phyloP scores from a whole-genome alignment of 2,113 vertebrate species.

The Chroicocephalus ridibundus region DNA sequence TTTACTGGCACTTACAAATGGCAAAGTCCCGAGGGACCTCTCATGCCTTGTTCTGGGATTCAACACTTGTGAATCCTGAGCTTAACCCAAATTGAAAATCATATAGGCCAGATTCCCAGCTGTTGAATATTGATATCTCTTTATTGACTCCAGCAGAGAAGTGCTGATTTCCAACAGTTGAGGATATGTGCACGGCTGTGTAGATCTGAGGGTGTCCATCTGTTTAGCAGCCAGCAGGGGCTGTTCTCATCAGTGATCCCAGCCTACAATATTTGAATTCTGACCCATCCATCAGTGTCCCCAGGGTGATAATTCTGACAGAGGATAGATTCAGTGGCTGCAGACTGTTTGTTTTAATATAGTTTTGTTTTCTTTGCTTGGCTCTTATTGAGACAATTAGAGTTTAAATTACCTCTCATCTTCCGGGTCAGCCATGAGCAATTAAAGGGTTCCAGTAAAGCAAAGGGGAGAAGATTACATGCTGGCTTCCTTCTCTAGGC shows the following conservation, averaged over 20 bases:
- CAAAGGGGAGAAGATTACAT: neutral
- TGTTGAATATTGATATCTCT: neutral
- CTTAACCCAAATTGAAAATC: neutral
- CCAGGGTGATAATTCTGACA: conserved; percentile 13
- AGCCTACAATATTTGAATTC: neutral
- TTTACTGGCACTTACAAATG: neutral
- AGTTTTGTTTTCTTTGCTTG: conserved; percentile 45
- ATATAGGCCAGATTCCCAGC: neutral
- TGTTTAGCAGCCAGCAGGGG: neutral
- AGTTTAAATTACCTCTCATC: conserved; percentile 44
- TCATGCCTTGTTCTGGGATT: neutral
- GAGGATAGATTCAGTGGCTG: conserved; percentile 1
- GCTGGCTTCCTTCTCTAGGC: neutral
- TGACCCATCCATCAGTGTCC: neutral
- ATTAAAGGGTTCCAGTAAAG: neutral
- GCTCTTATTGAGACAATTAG: conserved; percentile 31
- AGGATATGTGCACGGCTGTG: neutral
- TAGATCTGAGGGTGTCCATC: neutral
- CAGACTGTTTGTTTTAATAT: conserved; percentile 57
- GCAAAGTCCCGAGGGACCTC: neutral
- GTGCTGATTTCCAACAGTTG: neutral
- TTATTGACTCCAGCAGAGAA: conserved; percentile 17
- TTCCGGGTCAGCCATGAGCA: neutral
- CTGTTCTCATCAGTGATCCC: neutral
- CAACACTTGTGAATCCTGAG: neutral